Evolutionary conservation across 1,140 invertebrate genomes (phyloP), one percentile per base, ranked within the genome.

Genomic region (Spodoptera litura): DNA sequence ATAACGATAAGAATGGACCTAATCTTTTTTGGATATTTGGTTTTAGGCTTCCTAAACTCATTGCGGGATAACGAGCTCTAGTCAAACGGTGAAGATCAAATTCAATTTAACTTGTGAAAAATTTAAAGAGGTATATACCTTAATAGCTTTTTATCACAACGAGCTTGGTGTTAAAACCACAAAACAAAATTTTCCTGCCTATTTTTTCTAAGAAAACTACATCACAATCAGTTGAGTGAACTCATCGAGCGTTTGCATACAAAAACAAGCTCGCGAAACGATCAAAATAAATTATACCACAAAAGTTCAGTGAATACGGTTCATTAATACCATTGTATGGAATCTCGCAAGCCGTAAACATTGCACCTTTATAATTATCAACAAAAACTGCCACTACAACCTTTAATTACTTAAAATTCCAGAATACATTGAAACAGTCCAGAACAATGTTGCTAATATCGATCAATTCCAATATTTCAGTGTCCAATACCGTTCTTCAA

Each of bases 371-470:
- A 88, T 91, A 87, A 88, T 89, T 82, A 84, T 78, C 51, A 58
- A 88, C 87, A 91, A 90, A 93, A 93, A 92, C 85, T 91, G 86
- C 89, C 87, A 89, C 86, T 88, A 84, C 81, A 20, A 82, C 82
- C 86, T 79, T 88, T 93, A 94, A 94, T 94, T 88, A 92, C 87
- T 90, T 86, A 90, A 94, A 90, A 94, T 94, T 94, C 91, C 93
- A 85, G 88, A 91, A 77, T 77, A 77, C 74, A 77, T 66, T 77
- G 74, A 77, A 77, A 77, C 61, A 38, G 35, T 15, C 35, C 15
- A n/a, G 31, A 52, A 75, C 73, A 77, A 55, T 68, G 74, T 77
- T 77, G 62, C 35, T 1, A 13, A 55, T 13, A 77, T 56, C 62
- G 74, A 44, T 66, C 27, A 66, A 27, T 15, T 25, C 25, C 15